Percentiles rank a stretch among this genome's conserved stretches.
Conservation (phyloP, 2,888 invertebrate genomes). For the Diplazon laetatorius region DNA sequence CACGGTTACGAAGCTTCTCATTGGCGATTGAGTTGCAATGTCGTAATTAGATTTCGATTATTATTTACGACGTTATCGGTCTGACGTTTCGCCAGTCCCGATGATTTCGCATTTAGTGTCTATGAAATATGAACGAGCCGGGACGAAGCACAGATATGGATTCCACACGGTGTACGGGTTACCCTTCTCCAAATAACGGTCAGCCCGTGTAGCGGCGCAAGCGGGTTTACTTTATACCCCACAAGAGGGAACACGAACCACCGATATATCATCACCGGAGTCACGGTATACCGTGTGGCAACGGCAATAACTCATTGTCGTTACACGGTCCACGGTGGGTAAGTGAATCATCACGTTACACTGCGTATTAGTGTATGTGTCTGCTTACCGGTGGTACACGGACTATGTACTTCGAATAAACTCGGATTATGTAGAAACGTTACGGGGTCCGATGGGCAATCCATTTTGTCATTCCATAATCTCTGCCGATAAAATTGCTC, state of each 20-base stretch:
- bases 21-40: too few species aligned
- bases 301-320: constrained; percentile 59
- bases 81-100: too few species aligned
- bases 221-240: constrained; percentile 28
- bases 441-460: too few species aligned
- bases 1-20: too few species aligned
- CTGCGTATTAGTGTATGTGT: constrained; percentile 37
- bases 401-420: constrained; percentile 27
- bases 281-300: constrained; percentile 50
- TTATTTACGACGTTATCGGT: too few species aligned
- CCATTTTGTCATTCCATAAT: too few species aligned
- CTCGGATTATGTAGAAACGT: constrained; percentile 6
- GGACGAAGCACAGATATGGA: not conserved
- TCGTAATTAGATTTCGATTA: too few species aligned
- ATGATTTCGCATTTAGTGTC: too few species aligned
- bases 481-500: too few species aligned
- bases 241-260: constrained; percentile 50
- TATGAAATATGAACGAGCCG: too few species aligned
- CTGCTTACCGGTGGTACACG: constrained; percentile 24
- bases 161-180: too few species aligned
- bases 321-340: constrained; percentile 47
- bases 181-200: not conserved
- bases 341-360: constrained; percentile 63
- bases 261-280: constrained; percentile 58
- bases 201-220: constrained; percentile 1